Percentiles rank a stretch among this genome's conserved stretches.
Conservation (phyloP, 2,113 vertebrate genomes). For the Nymphicus hollandicus region DNA sequence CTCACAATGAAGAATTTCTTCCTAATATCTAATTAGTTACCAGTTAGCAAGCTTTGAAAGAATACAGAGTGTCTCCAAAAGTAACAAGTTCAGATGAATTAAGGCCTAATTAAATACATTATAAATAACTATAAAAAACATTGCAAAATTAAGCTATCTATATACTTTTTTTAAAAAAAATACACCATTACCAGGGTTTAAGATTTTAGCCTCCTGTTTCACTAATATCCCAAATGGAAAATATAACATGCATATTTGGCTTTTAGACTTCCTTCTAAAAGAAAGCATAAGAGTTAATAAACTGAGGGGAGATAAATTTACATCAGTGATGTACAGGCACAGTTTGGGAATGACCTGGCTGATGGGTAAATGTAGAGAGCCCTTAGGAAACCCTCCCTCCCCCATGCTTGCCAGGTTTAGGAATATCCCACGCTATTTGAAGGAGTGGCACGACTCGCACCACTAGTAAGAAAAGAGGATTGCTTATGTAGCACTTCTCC, state of each 20-base stretch:
- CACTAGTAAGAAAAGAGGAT: not conserved
- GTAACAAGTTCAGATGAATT: not conserved
- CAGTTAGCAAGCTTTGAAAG: not conserved
- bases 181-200: not conserved
- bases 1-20: not conserved
- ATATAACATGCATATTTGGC: not conserved
- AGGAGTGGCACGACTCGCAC: not conserved
- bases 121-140: not conserved
- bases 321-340: not conserved
- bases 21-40: not conserved
- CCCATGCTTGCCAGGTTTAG: not conserved
- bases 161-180: not conserved
- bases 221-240: not conserved
- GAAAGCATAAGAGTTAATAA: not conserved
- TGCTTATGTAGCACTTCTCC: not conserved
- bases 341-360: not conserved
- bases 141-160: not conserved
- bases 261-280: not conserved
- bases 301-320: not conserved
- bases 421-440: slow-evolving; percentile 6
- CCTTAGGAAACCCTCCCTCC: not conserved
- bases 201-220: not conserved
- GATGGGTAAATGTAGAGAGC: not conserved
- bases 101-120: not conserved
- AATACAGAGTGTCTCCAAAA: not conserved